Evolutionary conservation across 2,888 invertebrate species (phyloP).

Genomic region (Pyrocoelia pectoralis): DNA sequence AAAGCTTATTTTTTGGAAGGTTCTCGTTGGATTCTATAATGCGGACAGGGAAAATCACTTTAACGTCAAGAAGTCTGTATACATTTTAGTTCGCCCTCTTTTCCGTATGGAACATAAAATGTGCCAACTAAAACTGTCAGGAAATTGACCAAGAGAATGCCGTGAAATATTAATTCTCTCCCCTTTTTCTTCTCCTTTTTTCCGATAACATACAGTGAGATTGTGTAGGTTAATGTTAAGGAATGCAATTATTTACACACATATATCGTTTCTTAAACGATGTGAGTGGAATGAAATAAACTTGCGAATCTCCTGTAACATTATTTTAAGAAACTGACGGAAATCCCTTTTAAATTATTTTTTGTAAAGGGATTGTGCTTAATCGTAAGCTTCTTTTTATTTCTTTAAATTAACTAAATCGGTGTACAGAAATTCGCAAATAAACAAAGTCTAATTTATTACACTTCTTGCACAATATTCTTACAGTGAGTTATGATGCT

Average conservation of each 20-base stretch:
- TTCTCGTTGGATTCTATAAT: conserved; percentile 8
- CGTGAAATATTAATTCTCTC: not conserved
- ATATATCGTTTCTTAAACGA: too few relatives aligned
- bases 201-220: not conserved
- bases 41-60: conserved; percentile 16
- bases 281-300: too few relatives aligned
- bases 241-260: not conserved
- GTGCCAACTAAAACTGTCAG: not conserved
- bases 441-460: too few relatives aligned
- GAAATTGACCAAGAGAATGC: not conserved
- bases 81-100: not conserved
- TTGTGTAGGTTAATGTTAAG: not conserved
- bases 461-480: too few relatives aligned
- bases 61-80: conserved; percentile 10
- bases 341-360: too few relatives aligned
- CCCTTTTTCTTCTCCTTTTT: not conserved
- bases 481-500: too few relatives aligned
- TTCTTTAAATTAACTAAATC: too few relatives aligned
- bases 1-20: conserved; percentile 3
- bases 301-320: too few relatives aligned
- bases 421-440: too few relatives aligned
- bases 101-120: not conserved
- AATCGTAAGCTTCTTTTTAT: too few relatives aligned
- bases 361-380: too few relatives aligned
- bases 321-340: too few relatives aligned